Percentiles rank a stretch among this genome's conserved stretches.
Evolutionary conservation across 2,888 invertebrate species (phyloP).

Genomic region (Adineta ricciae): DNA sequence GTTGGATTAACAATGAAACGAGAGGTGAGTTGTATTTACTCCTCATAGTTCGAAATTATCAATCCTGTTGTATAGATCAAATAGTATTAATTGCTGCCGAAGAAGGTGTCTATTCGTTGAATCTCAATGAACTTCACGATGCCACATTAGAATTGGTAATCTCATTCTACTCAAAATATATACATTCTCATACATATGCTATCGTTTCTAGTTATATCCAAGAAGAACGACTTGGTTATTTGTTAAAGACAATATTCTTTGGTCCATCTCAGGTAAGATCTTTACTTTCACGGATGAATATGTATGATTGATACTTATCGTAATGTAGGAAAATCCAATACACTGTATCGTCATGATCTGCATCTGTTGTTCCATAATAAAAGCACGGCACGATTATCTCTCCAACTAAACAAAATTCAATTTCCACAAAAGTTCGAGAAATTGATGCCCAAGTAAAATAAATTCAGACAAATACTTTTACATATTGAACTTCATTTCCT

Average conservation of each 20-base stretch:
- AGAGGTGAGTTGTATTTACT: slow-evolving; percentile 52
- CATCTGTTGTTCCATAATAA: slow-evolving; percentile 63
- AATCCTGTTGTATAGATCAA: slow-evolving; percentile 59
- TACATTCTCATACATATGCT: background rate
- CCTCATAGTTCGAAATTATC: too few species aligned
- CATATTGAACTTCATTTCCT: too few species aligned
- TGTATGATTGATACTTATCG: too few species aligned
- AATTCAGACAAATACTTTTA: too few species aligned
- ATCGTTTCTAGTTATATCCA: slow-evolving; percentile 63
- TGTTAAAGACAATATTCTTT: slow-evolving; percentile 91
- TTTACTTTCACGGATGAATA: background rate
- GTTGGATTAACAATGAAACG: slow-evolving; percentile 96
- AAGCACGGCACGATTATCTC: slow-evolving; percentile 67
- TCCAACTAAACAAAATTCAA: slow-evolving; percentile 42
- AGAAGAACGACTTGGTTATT: slow-evolving; percentile 92
- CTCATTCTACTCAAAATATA: slow-evolving; percentile 25
- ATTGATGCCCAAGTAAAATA: slow-evolving; percentile 65
- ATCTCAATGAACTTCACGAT: slow-evolving; percentile 90
- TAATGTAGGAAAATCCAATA: slow-evolving; percentile 73
- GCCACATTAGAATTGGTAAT: slow-evolving; percentile 77
- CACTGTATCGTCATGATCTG: slow-evolving; percentile 86
- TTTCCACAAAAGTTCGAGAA: slow-evolving; percentile 66
- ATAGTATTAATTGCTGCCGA: slow-evolving; percentile 89
- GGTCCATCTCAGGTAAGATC: slow-evolving; percentile 74
- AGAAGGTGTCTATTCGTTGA: slow-evolving; percentile 93